phyloP scores from a whole-genome alignment of 2,888 invertebrate species.

The Macrophya annulata region DNA sequence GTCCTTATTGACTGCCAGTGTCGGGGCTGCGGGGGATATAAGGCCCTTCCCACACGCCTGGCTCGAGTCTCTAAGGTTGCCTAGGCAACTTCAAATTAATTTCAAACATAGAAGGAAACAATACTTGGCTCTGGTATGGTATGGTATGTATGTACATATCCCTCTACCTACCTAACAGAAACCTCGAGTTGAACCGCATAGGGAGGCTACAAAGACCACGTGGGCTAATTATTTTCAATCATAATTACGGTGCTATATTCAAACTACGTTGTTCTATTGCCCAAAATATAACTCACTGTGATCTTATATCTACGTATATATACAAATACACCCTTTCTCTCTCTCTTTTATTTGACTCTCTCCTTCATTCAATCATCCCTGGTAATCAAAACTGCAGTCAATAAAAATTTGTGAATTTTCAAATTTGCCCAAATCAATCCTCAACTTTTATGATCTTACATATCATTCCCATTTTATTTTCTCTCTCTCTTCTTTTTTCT shows the following conservation, averaged over 20 bases:
- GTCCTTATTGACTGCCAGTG: constrained; percentile 75
- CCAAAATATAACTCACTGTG: neutral
- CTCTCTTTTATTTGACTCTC: neutral
- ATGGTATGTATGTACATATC: neutral
- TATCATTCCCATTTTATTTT: neutral
- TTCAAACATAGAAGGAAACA: constrained; percentile 72
- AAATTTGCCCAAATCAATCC: neutral
- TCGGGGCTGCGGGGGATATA: constrained; percentile 56
- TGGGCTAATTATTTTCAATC: constrained; percentile 66
- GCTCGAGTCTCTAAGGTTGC: constrained; percentile 65
- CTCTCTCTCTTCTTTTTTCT: neutral
- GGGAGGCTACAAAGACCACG: constrained; percentile 28
- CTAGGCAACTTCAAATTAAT: constrained; percentile 77
- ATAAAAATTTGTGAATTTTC: neutral
- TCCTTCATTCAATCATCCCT: neutral
- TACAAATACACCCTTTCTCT: neutral
- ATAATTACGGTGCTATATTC: constrained; percentile 21
- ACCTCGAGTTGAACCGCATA: constrained; percentile 20
- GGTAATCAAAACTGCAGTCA: neutral
- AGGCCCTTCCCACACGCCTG: constrained; percentile 50
- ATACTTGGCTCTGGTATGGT: constrained; percentile 64
- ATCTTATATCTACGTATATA: neutral
- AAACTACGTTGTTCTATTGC: neutral
- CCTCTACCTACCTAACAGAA: constrained; percentile 1
- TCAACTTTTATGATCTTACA: neutral